Evolutionary conservation across 2,113 vertebrate species (phyloP).

Genomic region (Coracopsis vasa): DNA sequence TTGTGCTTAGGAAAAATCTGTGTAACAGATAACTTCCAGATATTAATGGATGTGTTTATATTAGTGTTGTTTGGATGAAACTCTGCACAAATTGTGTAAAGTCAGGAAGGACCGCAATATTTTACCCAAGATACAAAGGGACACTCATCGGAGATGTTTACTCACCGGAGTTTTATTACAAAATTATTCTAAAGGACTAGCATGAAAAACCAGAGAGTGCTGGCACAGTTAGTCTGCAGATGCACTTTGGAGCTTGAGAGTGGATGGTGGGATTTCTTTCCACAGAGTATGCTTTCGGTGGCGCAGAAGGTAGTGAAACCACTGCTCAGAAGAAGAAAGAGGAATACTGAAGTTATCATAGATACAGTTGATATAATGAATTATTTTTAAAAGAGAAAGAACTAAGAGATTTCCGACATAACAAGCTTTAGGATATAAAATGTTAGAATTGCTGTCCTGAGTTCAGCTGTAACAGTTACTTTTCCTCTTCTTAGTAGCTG

Average conservation of each 20-base stretch:
- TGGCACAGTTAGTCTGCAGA: background rate
- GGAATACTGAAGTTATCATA: background rate
- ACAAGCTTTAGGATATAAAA: too few relatives aligned
- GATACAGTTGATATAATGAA: background rate
- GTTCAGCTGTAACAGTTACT: too few relatives aligned
- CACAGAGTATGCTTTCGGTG: background rate
- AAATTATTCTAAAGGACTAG: background rate
- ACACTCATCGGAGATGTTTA: background rate
- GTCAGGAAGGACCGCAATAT: background rate
- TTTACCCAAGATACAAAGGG: background rate
- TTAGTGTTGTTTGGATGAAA: background rate
- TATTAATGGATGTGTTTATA: background rate
- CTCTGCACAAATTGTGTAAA: background rate
- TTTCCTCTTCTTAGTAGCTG: too few relatives aligned
- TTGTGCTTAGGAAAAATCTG: background rate
- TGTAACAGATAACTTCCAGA: background rate
- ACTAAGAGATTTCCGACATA: too few relatives aligned
- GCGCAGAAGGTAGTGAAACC: too few relatives aligned
- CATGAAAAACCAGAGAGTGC: background rate
- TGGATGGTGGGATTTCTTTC: background rate
- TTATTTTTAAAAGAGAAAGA: background rate
- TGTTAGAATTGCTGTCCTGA: too few relatives aligned
- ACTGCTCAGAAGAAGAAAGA: background rate
- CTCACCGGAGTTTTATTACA: background rate
- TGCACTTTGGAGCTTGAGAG: background rate